These are phyloP conservation scores for Mizuhopecten yessoensis DNA, from an alignment of 1,140 invertebrate genomes.

Conservation along the genomic window DNA sequence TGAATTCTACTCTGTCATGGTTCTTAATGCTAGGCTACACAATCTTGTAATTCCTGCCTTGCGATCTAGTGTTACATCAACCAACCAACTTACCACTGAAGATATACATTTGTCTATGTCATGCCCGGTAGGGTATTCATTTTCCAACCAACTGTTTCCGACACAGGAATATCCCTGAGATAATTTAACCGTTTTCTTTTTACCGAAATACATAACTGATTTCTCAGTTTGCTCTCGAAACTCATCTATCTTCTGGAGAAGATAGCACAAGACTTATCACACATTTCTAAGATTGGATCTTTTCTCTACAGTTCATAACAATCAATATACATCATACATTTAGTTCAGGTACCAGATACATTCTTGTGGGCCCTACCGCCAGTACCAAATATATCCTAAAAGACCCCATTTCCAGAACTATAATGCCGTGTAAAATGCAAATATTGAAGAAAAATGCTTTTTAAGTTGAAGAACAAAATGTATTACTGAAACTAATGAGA, in stretches of 20 bases:
- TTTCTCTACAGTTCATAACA: slow-evolving; percentile 18
- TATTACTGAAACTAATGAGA: no score
- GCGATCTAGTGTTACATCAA: background rate
- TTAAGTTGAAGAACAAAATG: no score
- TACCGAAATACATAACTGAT: background rate
- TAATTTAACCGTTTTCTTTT: background rate
- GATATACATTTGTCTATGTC: slow-evolving; percentile 7
- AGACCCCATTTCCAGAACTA: no score
- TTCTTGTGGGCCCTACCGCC: background rate
- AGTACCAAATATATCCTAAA: background rate
- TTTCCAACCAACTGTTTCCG: background rate
- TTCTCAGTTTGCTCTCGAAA: background rate
- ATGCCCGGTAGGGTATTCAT: background rate
- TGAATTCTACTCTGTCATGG: background rate
- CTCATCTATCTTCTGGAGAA: background rate
- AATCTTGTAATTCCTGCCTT: background rate
- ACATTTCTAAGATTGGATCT: background rate
- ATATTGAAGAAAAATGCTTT: no score
- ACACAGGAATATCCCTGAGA: slow-evolving; percentile 5
- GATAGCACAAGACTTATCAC: background rate
- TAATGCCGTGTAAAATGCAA: no score
- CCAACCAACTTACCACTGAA: background rate
- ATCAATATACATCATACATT: background rate
- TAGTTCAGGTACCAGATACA: background rate
- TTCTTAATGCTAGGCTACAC: background rate